Conservation (phyloP, 2,797 vertebrate species). For the Sebastes goodei region DNA sequence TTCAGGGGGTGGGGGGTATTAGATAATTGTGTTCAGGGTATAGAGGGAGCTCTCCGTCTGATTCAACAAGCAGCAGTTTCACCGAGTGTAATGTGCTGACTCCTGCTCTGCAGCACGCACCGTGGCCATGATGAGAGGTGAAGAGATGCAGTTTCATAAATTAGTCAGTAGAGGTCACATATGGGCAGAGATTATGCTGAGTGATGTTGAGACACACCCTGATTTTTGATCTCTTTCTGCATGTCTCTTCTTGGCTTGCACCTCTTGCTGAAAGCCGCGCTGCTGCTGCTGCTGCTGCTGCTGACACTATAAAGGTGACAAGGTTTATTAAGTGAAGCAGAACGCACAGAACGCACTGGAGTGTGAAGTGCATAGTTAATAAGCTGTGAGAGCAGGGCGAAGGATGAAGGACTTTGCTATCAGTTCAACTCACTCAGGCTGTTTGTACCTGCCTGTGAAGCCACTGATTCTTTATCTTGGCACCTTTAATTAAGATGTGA, state of each 20-base stretch:
- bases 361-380: constrained; percentile 41
- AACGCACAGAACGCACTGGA: not conserved
- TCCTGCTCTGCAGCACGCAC: constrained; percentile 38
- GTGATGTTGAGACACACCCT: constrained; percentile 64
- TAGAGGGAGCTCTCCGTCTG: constrained; percentile 3
- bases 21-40: constrained; percentile 20
- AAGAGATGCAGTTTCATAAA: constrained; percentile 55
- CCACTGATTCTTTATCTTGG: constrained; percentile 44
- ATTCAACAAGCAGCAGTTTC: constrained; percentile 7
- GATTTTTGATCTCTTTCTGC: not conserved
- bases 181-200: constrained; percentile 10
- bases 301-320: constrained; percentile 26
- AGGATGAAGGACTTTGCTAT: constrained; percentile 35
- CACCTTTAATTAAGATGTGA: constrained; percentile 49
- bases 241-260: not conserved
- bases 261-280: not conserved
- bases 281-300: not conserved
- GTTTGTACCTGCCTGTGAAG: constrained; percentile 31
- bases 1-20: not conserved
- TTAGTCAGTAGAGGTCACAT: constrained; percentile 72
- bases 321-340: constrained; percentile 24
- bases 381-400: constrained; percentile 11
- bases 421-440: not conserved
- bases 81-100: constrained; percentile 1
- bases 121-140: not conserved